phyloP scores from a whole-genome alignment of 2,113 vertebrate genomes.

The Protobothrops flavoviridis region DNA sequence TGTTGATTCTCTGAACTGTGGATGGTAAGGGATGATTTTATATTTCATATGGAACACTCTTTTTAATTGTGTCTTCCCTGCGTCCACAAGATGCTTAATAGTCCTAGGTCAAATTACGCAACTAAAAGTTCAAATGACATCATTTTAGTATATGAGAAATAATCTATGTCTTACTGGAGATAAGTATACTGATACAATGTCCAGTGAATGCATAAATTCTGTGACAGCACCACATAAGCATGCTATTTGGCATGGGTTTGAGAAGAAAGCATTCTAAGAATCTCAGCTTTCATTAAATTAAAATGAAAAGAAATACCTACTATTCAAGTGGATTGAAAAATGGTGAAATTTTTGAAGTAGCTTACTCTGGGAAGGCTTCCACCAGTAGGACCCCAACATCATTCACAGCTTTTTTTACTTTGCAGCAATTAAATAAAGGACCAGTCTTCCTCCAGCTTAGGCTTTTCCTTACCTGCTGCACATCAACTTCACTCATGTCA shows the following conservation, averaged over 20 bases:
- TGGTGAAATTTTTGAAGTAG: background rate
- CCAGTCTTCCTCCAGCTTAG: background rate
- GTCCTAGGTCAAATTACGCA: background rate
- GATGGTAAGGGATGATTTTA: background rate
- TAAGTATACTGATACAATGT: background rate
- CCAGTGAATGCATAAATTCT: background rate
- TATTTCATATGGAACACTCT: too few species aligned
- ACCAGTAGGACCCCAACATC: background rate
- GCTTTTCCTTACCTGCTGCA: background rate
- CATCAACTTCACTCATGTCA: background rate
- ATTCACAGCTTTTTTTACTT: background rate
- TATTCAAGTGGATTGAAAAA: background rate
- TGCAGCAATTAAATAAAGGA: background rate
- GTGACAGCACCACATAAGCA: background rate
- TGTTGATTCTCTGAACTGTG: conserved; percentile 5
- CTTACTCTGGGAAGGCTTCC: background rate
- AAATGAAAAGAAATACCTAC: background rate
- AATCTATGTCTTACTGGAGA: background rate
- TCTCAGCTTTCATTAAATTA: background rate
- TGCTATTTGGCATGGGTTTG: background rate
- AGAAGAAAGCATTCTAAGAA: background rate
- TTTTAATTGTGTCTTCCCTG: background rate
- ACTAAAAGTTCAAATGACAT: background rate
- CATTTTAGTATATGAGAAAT: background rate
- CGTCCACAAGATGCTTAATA: background rate